A percentile compares a stretch with the other conserved stretches of the same genome.
Evolutionary conservation across 2,888 invertebrate species (phyloP).

Genomic region (Ypsolopha sequella): DNA sequence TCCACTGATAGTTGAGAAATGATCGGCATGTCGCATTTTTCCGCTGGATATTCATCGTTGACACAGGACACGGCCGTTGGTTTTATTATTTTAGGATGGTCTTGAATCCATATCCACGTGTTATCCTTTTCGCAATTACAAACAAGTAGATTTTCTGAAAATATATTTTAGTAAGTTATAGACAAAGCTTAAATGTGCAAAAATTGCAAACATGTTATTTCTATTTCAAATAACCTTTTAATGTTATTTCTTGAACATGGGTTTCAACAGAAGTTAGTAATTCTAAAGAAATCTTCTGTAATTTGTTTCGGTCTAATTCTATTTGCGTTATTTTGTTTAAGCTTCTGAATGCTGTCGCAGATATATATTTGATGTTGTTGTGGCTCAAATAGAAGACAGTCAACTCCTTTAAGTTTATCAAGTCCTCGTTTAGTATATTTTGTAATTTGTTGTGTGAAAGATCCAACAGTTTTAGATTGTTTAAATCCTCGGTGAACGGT

Average conservation of each 20-base stretch:
- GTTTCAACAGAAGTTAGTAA: constrained; percentile 86
- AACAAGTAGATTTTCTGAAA: constrained; percentile 86
- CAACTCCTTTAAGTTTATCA: constrained; percentile 81
- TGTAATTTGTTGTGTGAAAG: constrained; percentile 87
- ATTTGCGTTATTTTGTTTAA: constrained; percentile 82
- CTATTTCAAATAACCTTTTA: constrained; percentile 77
- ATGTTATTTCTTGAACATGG: constrained; percentile 81
- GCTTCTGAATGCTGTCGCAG: constrained; percentile 82
- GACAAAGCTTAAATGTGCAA: no score
- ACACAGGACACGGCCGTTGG: constrained; percentile 40
- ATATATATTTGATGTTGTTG: constrained; percentile 86
- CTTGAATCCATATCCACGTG: constrained; percentile 93
- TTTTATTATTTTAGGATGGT: constrained; percentile 76
- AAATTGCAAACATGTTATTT: not conserved
- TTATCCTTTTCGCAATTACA: constrained; percentile 93
- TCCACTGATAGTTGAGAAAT: constrained; percentile 87
- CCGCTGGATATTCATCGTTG: constrained; percentile 53
- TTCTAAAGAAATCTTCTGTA: constrained; percentile 83
- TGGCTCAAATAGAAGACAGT: constrained; percentile 84
- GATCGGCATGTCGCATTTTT: constrained; percentile 75
- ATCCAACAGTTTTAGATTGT: constrained; percentile 83
- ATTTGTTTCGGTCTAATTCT: constrained; percentile 85
- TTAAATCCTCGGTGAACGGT: constrained; percentile 83
- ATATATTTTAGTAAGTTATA: not conserved
- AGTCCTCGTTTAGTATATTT: constrained; percentile 81